Percentiles rank a stretch among this genome's conserved stretches.
Evolutionary conservation across 2,888 invertebrate species (phyloP).

Genomic region (Pandemis heparana): DNA sequence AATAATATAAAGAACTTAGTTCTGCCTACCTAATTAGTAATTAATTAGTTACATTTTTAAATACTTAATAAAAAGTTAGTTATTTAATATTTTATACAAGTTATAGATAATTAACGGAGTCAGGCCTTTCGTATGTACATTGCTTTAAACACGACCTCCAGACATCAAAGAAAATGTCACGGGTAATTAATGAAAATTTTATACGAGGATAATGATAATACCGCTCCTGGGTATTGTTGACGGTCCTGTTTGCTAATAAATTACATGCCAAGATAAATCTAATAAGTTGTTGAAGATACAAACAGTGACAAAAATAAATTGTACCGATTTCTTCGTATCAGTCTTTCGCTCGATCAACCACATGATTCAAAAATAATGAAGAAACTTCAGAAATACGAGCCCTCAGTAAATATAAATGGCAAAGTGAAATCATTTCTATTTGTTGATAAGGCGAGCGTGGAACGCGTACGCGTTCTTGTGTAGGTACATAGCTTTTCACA

Average conservation of each 20-base stretch:
- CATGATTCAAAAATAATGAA: neutral
- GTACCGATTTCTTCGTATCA: neutral
- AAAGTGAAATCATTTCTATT: constrained; percentile 9
- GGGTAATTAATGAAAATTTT: constrained; percentile 11
- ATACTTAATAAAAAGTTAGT: no score
- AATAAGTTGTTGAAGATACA: neutral
- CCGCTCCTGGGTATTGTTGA: neutral
- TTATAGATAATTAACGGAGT: neutral
- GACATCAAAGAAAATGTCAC: constrained; percentile 19
- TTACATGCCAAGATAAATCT: neutral
- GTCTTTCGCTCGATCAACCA: neutral
- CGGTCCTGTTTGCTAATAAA: neutral
- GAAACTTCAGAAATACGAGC: neutral
- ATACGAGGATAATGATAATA: neutral
- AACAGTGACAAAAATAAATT: neutral
- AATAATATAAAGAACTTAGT: neutral
- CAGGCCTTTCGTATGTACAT: neutral
- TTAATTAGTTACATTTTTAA: no score
- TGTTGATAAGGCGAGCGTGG: constrained; percentile 30
- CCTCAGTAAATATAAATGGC: constrained; percentile 1
- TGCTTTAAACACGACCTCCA: constrained; percentile 12
- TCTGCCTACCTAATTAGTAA: neutral
- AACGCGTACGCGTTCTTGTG: constrained; percentile 24
- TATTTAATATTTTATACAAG: no score
- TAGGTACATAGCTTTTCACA: constrained; percentile 23